Base-by-base conservation (phyloP, 1,140 invertebrate species). In the Dolichoris vasculosae region DNA sequence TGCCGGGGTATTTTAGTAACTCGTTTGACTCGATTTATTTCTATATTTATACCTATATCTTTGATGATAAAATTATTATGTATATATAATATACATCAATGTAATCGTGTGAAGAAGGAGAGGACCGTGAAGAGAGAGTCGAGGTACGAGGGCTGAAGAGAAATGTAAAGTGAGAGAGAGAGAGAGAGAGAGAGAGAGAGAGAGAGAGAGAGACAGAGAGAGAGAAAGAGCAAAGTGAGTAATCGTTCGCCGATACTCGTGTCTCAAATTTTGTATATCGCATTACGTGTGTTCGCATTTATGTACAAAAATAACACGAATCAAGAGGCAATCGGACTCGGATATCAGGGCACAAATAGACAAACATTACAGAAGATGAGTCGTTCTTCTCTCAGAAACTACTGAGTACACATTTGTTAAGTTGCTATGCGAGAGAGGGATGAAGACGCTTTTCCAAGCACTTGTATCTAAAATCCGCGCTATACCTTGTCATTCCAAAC, bases 251-350 rank as follows among this genome's bases (percentile, higher is more conserved):
- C 51, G 30, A 77, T 77, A 43, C n/a, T 35, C 64, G 38, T 59
- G 64, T 80, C 64, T 81, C 30, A 23, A 59, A 64, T 11, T 20
- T 20, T 48, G 38, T 38, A 73, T 73, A 73, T 73, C 69, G 69
- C 38, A 20, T 43, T 43, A 73, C 69, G 13, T 1, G 38, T 69
- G 26, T 59, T 13, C 38, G 59, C 43, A 17, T 2, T n/a, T n/a
- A 43, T 40, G 13, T 69, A 30, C 20, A 64, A 73, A 73, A 73
- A 73, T 73, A 73, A 43, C 38, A n/a, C 38, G 23, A 43, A 69
- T 69, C 15, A 43, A n/a, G 40, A n/a, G 26, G 30, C 38, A n/a
- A 43, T 23, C 69, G 38, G 35, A 43, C 2, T 43, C 8, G 32
- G 9, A 38, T 43, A 73, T 8, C 38, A n/a, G 38, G 38, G 38